These are phyloP conservation scores for Perccottus glenii DNA, from an alignment of 2,113 vertebrate genomes.

Conservation along the genomic window DNA sequence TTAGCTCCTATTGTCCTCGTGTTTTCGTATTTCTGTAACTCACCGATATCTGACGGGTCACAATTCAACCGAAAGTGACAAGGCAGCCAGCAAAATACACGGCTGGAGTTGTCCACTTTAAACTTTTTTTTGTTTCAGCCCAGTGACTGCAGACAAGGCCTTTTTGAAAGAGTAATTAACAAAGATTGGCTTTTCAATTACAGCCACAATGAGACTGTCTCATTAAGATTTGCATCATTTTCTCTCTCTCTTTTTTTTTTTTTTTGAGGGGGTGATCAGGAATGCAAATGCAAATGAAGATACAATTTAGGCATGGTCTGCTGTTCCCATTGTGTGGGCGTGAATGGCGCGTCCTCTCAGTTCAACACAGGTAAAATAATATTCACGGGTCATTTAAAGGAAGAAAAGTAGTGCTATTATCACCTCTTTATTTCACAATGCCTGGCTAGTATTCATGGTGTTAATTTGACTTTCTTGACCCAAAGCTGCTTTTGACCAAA, in stretches of 20 bases:
- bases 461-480: conserved; percentile 56
- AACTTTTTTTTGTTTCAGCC: conserved; percentile 74
- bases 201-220: conserved; percentile 79
- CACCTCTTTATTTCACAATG: conserved; percentile 57
- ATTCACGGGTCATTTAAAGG: conserved; percentile 78
- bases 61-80: conserved; percentile 16
- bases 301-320: conserved; percentile 80
- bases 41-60: neutral
- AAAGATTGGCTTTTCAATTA: conserved; percentile 79
- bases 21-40: neutral
- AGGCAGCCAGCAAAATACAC: conserved; percentile 25
- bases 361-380: conserved; percentile 80
- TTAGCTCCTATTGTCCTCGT: neutral
- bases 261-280: conserved; percentile 32
- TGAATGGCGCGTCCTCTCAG: conserved; percentile 76
- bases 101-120: conserved; percentile 50
- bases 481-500: conserved; percentile 6
- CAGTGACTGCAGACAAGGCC: conserved; percentile 74
- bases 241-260: conserved; percentile 36
- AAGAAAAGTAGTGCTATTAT: conserved; percentile 61
- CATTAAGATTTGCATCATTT: conserved; percentile 83
- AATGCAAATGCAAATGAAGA: conserved; percentile 85
- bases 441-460: conserved; percentile 29
- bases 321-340: conserved; percentile 75
- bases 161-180: conserved; percentile 78